phyloP scores from a whole-genome alignment of 1,140 invertebrate genomes.

The Dolichoris vasculosae region DNA sequence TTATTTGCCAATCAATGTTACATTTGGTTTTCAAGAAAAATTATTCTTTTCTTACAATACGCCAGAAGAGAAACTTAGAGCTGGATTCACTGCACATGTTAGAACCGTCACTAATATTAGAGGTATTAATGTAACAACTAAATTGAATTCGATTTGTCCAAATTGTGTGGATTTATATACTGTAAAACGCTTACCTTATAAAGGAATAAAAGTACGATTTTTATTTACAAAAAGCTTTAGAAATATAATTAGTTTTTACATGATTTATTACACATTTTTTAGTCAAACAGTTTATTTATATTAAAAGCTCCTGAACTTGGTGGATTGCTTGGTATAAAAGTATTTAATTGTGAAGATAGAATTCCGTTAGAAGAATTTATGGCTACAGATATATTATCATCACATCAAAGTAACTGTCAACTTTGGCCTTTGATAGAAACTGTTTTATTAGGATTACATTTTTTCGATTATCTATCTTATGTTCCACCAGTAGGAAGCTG shows the following conservation, averaged over 20 bases:
- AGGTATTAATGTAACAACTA: slow-evolving; percentile 59
- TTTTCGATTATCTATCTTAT: slow-evolving; percentile 74
- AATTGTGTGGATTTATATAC: slow-evolving; percentile 62
- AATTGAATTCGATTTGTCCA: slow-evolving; percentile 64
- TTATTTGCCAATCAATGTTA: slow-evolving; percentile 76
- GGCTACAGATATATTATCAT: slow-evolving; percentile 69
- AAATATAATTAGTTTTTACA: not conserved
- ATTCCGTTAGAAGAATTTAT: slow-evolving; percentile 65
- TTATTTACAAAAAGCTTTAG: slow-evolving; percentile 43
- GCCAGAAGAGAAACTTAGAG: slow-evolving; percentile 65
- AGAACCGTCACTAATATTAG: slow-evolving; percentile 67
- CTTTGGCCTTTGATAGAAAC: slow-evolving; percentile 71
- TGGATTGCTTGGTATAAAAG: slow-evolving; percentile 67
- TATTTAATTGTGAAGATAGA: slow-evolving; percentile 72
- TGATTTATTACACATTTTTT: slow-evolving; percentile 37
- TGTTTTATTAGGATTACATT: slow-evolving; percentile 70
- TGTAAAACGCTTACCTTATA: slow-evolving; percentile 62
- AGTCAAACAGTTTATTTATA: slow-evolving; percentile 60
- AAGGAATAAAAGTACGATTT: slow-evolving; percentile 60
- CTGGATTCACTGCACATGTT: slow-evolving; percentile 65
- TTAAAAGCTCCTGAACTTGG: slow-evolving; percentile 72
- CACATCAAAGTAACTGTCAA: slow-evolving; percentile 73
- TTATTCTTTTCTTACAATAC: slow-evolving; percentile 70
- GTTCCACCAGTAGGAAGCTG: slow-evolving; percentile 73
- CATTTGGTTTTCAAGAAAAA: slow-evolving; percentile 67